Conservation (phyloP, 2,888 invertebrate species). For the Lasioglossum pauxillum region DNA sequence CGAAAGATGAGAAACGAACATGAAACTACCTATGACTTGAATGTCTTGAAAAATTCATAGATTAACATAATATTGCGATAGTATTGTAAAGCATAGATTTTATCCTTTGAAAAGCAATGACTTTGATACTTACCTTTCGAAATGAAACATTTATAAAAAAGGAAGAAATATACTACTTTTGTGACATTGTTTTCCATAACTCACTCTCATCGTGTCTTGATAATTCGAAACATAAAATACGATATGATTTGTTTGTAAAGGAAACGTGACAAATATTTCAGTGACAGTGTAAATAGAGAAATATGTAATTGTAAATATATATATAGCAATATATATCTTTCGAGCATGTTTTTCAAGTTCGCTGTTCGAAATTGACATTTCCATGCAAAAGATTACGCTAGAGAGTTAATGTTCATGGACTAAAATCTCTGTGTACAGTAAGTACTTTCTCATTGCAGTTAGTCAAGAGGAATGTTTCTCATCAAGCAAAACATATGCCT, state of each 20-base stretch:
- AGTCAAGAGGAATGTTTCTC: no score
- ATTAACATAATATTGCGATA: constrained; percentile 37
- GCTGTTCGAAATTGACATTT: no score
- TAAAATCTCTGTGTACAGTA: no score
- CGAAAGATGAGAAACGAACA: constrained; percentile 7
- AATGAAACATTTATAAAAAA: constrained; percentile 17
- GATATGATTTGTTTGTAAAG: constrained; percentile 22
- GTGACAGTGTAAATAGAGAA: constrained; percentile 54
- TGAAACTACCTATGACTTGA: constrained; percentile 21
- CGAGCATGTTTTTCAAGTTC: no score
- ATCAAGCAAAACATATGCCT: no score
- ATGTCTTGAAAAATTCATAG: constrained; percentile 26
- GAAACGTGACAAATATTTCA: constrained; percentile 32
- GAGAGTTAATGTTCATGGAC: no score
- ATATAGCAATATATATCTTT: constrained; percentile 30
- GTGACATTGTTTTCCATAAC: constrained; percentile 44
- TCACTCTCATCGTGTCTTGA: constrained; percentile 23
- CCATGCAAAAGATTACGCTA: no score
- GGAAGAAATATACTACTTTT: constrained; percentile 37
- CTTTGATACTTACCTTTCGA: constrained; percentile 9
- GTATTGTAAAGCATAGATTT: constrained; percentile 34
- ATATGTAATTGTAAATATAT: no score
- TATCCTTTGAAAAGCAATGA: constrained; percentile 13
- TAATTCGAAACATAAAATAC: not conserved
- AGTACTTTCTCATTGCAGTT: no score